Evolutionary conservation across 2,113 vertebrate genomes (phyloP).

Genomic region (Dromiciops gliroides): DNA sequence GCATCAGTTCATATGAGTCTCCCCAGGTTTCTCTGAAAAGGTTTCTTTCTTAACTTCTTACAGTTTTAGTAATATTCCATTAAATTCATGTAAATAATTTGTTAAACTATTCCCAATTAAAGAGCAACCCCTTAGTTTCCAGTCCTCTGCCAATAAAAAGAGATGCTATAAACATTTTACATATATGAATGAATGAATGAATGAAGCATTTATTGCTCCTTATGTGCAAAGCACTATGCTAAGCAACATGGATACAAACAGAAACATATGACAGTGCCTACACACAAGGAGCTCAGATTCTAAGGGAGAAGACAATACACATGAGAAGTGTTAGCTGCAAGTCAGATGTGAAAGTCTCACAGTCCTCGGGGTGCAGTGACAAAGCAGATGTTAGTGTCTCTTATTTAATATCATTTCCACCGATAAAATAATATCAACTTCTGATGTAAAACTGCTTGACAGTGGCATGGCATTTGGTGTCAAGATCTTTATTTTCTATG

Average conservation of each 20-base stretch:
- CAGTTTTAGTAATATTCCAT: background rate
- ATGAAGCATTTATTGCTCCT: background rate
- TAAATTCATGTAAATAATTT: background rate
- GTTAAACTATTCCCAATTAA: background rate
- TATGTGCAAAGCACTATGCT: background rate
- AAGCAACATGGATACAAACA: background rate
- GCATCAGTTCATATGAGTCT: background rate
- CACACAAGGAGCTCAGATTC: background rate
- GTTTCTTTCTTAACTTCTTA: background rate
- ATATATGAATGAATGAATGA: background rate
- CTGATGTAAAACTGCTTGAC: background rate
- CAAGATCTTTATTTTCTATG: background rate
- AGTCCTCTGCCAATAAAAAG: background rate
- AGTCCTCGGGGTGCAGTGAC: background rate
- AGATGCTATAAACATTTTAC: background rate
- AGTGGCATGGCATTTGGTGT: background rate
- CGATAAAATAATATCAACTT: background rate
- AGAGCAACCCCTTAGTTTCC: background rate
- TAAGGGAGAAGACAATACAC: background rate
- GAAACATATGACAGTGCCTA: background rate
- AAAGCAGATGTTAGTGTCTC: background rate
- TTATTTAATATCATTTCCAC: background rate
- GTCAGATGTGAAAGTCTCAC: background rate
- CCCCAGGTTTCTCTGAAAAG: background rate
- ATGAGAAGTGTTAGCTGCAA: background rate